A percentile compares a stretch with the other conserved stretches of the same genome.
phyloP scores from a whole-genome alignment of 1,140 invertebrate species.

The Caerostris extrusa region DNA sequence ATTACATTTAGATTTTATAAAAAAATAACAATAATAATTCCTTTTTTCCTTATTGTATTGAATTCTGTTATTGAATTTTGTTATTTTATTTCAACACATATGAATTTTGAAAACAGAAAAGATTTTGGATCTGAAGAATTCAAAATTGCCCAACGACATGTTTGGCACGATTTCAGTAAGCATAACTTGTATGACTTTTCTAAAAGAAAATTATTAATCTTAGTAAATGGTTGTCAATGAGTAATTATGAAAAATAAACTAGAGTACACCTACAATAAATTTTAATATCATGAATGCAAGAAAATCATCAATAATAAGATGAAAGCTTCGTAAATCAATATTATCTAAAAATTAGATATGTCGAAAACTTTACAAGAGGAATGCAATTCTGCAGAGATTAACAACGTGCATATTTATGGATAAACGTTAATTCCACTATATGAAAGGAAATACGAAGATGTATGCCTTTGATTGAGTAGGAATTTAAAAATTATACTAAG shows the following conservation, averaged over 20 bases:
- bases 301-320: background rate
- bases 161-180: too few relatives aligned
- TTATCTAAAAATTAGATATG: background rate
- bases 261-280: background rate
- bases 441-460: background rate
- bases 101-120: too few relatives aligned
- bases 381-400: background rate
- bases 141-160: too few relatives aligned
- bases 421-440: conserved; percentile 5
- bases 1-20: too few relatives aligned
- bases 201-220: background rate
- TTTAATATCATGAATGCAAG: background rate
- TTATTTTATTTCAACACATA: too few relatives aligned
- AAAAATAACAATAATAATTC: too few relatives aligned
- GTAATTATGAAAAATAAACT: background rate
- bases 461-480: background rate
- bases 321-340: conserved; percentile 16
- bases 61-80: too few relatives aligned
- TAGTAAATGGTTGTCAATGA: background rate
- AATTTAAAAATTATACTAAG: background rate
- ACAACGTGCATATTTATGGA: background rate
- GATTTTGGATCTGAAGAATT: too few relatives aligned
- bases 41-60: too few relatives aligned
- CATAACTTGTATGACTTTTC: background rate
- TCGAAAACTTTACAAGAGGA: background rate